Evolutionary conservation across 37 sponge, comb jelly and placozoan genomes (phyloP).

Genomic region (Bolinopsis microptera): DNA sequence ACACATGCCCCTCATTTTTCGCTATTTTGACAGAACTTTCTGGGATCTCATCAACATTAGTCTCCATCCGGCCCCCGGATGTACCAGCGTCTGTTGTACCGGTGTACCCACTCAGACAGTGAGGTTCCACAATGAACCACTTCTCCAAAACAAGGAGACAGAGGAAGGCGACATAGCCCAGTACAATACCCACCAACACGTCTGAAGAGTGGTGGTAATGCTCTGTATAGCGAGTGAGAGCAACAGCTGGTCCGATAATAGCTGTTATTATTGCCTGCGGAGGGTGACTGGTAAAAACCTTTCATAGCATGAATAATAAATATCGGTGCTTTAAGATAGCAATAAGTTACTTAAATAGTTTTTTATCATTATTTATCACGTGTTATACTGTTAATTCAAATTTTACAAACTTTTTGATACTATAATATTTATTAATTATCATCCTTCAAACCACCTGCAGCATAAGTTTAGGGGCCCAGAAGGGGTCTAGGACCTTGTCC

Average conservation of each 20-base stretch:
- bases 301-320: not conserved
- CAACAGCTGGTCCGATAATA: conserved; percentile 2
- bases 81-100: too few species aligned
- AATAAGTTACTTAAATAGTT: too few species aligned
- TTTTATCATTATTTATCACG: too few species aligned
- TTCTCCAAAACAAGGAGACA: not conserved
- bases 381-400: too few species aligned
- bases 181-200: not conserved
- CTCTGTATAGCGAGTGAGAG: conserved; percentile 35
- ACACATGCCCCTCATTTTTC: too few species aligned
- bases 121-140: not conserved
- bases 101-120: too few species aligned
- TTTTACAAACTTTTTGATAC: too few species aligned
- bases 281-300: not conserved
- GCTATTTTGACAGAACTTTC: too few species aligned
- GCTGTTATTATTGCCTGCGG: not conserved
- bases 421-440: too few species aligned
- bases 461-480: not conserved
- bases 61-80: too few species aligned
- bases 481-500: not conserved
- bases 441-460: not conserved
- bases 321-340: too few species aligned
- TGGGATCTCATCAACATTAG: too few species aligned
- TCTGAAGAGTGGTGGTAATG: not conserved
- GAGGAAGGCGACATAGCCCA: not conserved